phyloP scores from a whole-genome alignment of 2,888 invertebrate genomes.

The Saturnia japonica region DNA sequence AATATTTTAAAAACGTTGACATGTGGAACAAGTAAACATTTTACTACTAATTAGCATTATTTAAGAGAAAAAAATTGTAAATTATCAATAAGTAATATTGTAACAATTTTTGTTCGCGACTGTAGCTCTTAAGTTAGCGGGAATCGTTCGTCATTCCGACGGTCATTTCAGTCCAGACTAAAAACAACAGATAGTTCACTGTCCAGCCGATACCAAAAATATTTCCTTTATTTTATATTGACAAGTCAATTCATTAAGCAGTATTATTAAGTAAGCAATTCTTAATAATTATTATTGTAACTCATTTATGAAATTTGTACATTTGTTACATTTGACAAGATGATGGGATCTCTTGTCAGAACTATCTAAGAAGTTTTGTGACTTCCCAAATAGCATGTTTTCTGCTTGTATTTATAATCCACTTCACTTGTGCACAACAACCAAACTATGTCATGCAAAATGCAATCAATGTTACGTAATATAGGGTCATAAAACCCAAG shows the following conservation, averaged over 20 bases:
- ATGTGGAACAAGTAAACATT: neutral
- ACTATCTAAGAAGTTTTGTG: too few relatives aligned
- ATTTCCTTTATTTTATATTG: neutral
- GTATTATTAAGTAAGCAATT: neutral
- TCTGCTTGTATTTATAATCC: too few relatives aligned
- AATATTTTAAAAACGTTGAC: neutral
- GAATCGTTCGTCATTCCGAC: slow-evolving; percentile 24
- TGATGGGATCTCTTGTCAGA: too few relatives aligned
- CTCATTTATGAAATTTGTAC: too few relatives aligned
- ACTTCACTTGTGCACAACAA: too few relatives aligned
- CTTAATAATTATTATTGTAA: neutral
- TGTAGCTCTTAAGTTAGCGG: slow-evolving; percentile 8
- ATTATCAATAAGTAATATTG: neutral
- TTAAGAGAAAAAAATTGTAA: too few relatives aligned
- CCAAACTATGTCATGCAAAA: too few relatives aligned
- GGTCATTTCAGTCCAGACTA: neutral
- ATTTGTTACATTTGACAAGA: too few relatives aligned
- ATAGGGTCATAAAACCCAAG: too few relatives aligned
- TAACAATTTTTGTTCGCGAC: neutral
- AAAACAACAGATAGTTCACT: slow-evolving; percentile 1
- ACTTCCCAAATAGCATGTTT: too few relatives aligned
- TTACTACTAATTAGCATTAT: too few relatives aligned
- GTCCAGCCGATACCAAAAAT: neutral
- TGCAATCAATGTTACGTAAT: too few relatives aligned
- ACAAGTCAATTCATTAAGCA: neutral